Base-by-base conservation (phyloP, 2,113 vertebrate species). In the Onychostruthus taczanowskii region DNA sequence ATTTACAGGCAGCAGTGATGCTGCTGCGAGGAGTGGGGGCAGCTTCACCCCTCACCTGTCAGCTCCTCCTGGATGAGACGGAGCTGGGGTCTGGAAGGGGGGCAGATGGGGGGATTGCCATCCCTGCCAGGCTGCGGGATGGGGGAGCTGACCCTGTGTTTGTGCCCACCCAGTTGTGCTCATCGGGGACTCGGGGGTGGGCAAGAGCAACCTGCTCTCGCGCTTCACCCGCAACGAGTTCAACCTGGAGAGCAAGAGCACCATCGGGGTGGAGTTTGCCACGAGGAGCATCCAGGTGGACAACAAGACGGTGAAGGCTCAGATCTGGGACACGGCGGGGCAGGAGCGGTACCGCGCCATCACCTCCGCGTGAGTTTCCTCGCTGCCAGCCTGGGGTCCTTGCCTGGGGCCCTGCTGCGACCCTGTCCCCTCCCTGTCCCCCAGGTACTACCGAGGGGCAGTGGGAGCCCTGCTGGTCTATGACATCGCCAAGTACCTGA, bases 241-340 rank as follows among this genome's bases (percentile, higher is more conserved):
- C 97, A 98, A 96, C 98, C 96, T 98, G 97, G 98, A 98, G 97
- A 98, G 98, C 97, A 98, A 98, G 94, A 99, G 98, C 94, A 98
- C 98, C 96, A 98, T 99, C 5, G 98, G 98, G 2, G 98, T 99
- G 96, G 98, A 99, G 97, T 98, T 99, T 4, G 98, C 98, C 67
- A 99, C 98, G 0, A 97, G 98, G 74, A 99, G 98, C 97, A 98
- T 99, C 97, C 98, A 98, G 79, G 98, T 98, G 84, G 98, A 98
- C 80, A 97, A 97, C 78, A 98, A 98, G 97, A 99, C 97, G 0
- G 96, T 99, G 93, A 99, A 99, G 97, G 98, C 98, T 35, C 98
- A 99, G 99, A 99, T 99, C 95, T 99, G 99, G 99, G 99, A 99
- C 97, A 99, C 99, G 0, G 99, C 99, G 0, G 99, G 99, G 66